Evolutionary conservation across 64 coral and sea anemone species (phyloP).

Genomic region (Montipora efflorescens): DNA sequence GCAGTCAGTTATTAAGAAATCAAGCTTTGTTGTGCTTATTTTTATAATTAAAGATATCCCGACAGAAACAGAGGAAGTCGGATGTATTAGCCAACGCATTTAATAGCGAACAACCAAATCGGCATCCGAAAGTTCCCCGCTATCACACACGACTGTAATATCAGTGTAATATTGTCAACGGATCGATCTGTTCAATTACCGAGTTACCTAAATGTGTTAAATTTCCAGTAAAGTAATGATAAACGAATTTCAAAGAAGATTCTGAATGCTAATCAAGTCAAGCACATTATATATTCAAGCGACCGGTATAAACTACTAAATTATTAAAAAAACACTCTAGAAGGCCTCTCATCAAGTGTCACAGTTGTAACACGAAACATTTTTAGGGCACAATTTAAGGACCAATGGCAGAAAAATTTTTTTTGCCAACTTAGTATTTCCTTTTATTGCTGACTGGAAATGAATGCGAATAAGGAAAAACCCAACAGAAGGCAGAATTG

Average conservation of each 20-base stretch:
- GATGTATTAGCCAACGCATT: no score
- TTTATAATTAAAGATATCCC: no score
- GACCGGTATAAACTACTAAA: not conserved
- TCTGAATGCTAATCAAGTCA: not conserved
- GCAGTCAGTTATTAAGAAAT: not conserved
- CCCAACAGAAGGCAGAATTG: not conserved
- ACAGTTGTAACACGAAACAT: no score
- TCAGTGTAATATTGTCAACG: no score
- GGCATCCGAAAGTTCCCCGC: no score
- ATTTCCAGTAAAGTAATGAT: not conserved
- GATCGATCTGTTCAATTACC: no score
- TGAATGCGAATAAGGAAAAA: not conserved
- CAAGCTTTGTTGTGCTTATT: no score
- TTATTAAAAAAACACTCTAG: not conserved
- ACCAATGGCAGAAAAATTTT: not conserved
- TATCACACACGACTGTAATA: no score
- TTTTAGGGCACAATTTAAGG: not conserved
- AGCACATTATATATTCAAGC: not conserved
- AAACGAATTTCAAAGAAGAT: conserved; percentile 4
- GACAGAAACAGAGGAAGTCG: no score
- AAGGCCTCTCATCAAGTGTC: not conserved
- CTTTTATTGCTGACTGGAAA: not conserved
- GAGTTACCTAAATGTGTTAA: no score
- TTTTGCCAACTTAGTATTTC: not conserved
- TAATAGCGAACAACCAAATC: no score